phyloP scores from a whole-genome alignment of 2,888 invertebrate species.

The Sesia apiformis region DNA sequence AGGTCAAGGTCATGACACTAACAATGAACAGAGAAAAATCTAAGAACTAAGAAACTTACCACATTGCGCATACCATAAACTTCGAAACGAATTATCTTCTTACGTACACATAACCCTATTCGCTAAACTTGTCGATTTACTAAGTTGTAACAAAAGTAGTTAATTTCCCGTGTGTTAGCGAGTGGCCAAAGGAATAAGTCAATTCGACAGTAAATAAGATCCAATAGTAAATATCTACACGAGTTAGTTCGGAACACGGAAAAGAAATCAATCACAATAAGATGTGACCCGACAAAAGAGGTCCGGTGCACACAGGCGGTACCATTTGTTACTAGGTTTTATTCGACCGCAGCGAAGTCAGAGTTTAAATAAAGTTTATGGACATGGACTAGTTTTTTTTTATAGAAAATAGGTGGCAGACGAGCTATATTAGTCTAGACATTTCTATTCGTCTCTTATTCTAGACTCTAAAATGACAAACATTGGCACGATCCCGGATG shows the following conservation, averaged over 20 bases:
- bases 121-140: constrained; percentile 4
- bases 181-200: constrained; percentile 9
- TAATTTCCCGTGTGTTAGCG: constrained; percentile 8
- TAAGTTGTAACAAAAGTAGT: constrained; percentile 10
- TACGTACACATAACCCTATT: constrained; percentile 2
- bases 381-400: too few species aligned
- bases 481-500: too few species aligned
- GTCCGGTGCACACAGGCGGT: background rate
- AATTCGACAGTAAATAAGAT: constrained; percentile 4
- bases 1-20: too few species aligned
- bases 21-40: too few species aligned
- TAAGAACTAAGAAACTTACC: too few species aligned
- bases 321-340: background rate
- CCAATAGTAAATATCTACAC: constrained; percentile 9
- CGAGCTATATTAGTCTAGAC: too few species aligned
- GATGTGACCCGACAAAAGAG: background rate
- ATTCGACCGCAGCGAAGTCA: too few species aligned
- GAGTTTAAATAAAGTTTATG: too few species aligned
- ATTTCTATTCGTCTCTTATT: too few species aligned
- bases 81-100: constrained; percentile 1
- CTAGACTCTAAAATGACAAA: too few species aligned
- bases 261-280: constrained; percentile 27
- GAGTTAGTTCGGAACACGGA: constrained; percentile 18
- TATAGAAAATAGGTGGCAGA: too few species aligned
- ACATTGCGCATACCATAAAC: background rate